Conservation (phyloP, 2,113 vertebrate genomes). For the Tauraco erythrolophus region DNA sequence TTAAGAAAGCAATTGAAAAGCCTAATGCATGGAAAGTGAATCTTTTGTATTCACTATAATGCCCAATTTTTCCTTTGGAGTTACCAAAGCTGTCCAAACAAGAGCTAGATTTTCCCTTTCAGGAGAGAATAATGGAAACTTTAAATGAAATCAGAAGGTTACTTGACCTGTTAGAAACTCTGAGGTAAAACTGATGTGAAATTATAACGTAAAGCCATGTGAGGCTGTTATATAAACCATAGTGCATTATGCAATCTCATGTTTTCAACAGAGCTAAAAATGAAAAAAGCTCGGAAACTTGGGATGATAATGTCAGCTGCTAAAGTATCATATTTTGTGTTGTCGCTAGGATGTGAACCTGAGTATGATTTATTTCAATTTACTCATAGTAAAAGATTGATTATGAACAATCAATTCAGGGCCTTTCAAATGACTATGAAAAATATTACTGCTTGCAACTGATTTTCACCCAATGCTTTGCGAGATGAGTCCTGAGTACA, state of each 20-base stretch:
- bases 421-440: background rate
- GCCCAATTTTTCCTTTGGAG: slow-evolving; percentile 77
- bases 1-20: slow-evolving; percentile 78
- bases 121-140: slow-evolving; percentile 78
- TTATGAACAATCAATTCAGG: background rate
- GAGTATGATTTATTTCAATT: background rate
- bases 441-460: background rate
- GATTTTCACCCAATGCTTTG: background rate
- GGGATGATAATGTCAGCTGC: background rate
- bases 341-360: background rate
- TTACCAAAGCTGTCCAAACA: slow-evolving; percentile 81
- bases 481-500: background rate
- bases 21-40: slow-evolving; percentile 79
- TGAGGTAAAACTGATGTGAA: slow-evolving; percentile 70
- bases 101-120: slow-evolving; percentile 80
- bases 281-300: background rate
- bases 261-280: slow-evolving; percentile 13
- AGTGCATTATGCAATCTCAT: background rate
- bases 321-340: background rate
- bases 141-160: slow-evolving; percentile 82
- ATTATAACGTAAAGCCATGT: slow-evolving; percentile 24
- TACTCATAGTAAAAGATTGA: background rate
- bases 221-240: slow-evolving; percentile 16
- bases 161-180: slow-evolving; percentile 72
- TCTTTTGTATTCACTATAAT: slow-evolving; percentile 78